Evolutionary conservation across 2,797 vertebrate species (phyloP).

Genomic region (Hippocampus kuda): DNA sequence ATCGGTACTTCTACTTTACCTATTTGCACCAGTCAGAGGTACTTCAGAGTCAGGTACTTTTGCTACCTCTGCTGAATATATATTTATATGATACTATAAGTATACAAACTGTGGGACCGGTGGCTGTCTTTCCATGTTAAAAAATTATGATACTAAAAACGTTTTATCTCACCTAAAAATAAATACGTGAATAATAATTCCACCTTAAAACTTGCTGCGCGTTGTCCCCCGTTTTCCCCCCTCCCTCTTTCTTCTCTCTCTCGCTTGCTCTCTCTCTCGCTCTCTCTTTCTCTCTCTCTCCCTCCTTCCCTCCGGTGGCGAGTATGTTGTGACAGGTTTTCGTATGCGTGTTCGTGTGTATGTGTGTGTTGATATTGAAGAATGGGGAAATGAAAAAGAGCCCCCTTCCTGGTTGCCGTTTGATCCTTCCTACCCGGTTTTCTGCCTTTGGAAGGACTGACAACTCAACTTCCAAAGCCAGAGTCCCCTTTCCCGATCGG

Average conservation of each 20-base stretch:
- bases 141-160: neutral
- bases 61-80: too few relatives aligned
- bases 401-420: neutral
- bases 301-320: conserved; percentile 22
- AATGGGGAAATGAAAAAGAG: conserved; percentile 11
- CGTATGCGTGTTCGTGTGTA: neutral
- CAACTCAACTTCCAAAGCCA: neutral
- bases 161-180: neutral
- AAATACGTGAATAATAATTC: conserved; percentile 13
- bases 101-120: too few relatives aligned
- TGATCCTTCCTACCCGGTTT: neutral
- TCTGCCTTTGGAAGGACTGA: conserved; percentile 1
- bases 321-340: conserved; percentile 6
- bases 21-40: too few relatives aligned
- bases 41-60: too few relatives aligned
- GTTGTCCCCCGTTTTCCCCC: neutral
- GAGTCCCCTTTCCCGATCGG: neutral
- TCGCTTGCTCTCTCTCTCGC: neutral
- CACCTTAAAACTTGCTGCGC: conserved; percentile 49
- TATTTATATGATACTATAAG: too few relatives aligned
- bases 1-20: neutral
- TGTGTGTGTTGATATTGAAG: conserved; percentile 11
- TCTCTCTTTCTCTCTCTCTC: neutral
- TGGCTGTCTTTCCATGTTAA: neutral
- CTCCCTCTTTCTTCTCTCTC: neutral